A percentile compares a stretch with the other conserved stretches of the same genome.
Conservation (phyloP, 2,113 vertebrate genomes). For the Eira barbara region DNA sequence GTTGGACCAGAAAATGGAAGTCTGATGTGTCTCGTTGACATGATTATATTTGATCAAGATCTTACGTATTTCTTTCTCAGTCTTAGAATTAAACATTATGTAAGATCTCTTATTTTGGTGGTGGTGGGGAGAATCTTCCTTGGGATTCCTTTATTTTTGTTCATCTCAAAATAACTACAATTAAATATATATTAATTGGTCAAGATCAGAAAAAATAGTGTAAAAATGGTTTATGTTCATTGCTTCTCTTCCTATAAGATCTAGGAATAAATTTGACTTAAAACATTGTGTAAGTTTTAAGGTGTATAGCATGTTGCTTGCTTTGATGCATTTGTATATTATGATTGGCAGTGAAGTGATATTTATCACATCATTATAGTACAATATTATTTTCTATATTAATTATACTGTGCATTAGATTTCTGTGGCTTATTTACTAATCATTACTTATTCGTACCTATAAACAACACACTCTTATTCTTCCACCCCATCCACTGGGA, state of each 20-base stretch:
- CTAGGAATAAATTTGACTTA: not conserved
- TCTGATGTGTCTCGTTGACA: not conserved
- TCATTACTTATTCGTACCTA: not conserved
- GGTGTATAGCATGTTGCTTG: not conserved
- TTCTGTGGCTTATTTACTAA: not conserved
- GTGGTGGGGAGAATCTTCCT: not conserved
- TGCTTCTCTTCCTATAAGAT: not conserved
- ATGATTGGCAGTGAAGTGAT: not conserved
- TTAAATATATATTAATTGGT: not conserved
- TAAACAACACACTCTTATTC: not conserved
- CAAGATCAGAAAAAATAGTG: not conserved
- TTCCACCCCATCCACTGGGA: not conserved
- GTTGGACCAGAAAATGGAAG: not conserved
- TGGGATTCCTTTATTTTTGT: not conserved
- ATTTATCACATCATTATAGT: not conserved
- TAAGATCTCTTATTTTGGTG: not conserved
- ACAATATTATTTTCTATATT: not conserved
- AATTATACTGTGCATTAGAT: not conserved
- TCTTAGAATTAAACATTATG: not conserved
- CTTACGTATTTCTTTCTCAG: not conserved
- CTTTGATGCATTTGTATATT: not conserved
- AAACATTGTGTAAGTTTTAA: not conserved
- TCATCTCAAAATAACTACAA: not conserved
- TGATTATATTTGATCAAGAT: not conserved
- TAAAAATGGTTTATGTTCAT: not conserved